phyloP scores from a whole-genome alignment of 2,888 invertebrate species.

The Stratiomys singularior region DNA sequence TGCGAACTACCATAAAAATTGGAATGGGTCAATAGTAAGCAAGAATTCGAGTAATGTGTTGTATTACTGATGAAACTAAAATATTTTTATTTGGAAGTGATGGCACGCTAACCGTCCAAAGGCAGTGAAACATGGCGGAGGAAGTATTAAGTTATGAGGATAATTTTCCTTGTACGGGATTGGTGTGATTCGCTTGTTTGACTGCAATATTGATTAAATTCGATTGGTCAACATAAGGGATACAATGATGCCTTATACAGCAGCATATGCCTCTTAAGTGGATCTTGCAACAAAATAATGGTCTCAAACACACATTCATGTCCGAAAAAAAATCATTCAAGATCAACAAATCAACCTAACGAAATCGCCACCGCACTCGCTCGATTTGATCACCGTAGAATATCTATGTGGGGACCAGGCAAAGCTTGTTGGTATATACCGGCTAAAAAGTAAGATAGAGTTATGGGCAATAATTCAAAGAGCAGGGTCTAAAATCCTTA shows the following conservation, averaged over 20 bases:
- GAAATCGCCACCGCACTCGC: not conserved
- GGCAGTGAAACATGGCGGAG: not conserved
- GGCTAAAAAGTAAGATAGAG: not conserved
- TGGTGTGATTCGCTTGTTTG: not conserved
- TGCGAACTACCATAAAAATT: not conserved
- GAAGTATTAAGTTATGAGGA: not conserved
- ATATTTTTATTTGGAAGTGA: not conserved
- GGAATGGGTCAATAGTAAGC: too few relatives aligned
- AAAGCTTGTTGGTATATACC: not conserved
- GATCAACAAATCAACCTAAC: not conserved
- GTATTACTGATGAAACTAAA: constrained; percentile 1
- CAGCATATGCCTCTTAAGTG: not conserved
- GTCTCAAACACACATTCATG: not conserved
- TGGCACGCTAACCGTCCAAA: not conserved
- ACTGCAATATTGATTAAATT: not conserved
- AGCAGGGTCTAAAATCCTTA: not conserved
- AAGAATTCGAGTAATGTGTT: not conserved
- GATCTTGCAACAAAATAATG: not conserved
- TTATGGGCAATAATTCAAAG: not conserved
- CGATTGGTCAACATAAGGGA: not conserved
- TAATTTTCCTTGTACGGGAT: not conserved
- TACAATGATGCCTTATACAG: not conserved
- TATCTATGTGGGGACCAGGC: not conserved
- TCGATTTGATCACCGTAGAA: not conserved
- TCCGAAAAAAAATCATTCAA: not conserved